Percentiles rank a stretch among this genome's conserved stretches.
Conservation (phyloP, 2,113 vertebrate species). For the Hippocampus comes region DNA sequence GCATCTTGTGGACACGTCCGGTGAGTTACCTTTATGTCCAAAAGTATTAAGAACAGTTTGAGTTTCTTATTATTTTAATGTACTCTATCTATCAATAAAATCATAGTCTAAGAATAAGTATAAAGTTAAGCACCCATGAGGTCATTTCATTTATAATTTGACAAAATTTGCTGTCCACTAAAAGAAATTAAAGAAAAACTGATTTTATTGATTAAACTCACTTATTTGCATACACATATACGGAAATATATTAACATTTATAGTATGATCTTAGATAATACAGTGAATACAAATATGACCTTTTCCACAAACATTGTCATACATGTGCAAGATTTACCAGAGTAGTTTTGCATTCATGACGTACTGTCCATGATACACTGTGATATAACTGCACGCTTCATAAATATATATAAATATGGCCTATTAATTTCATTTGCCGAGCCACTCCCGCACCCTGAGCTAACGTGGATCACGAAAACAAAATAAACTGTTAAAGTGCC, state of each 20-base stretch:
- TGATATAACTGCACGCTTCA: conserved; percentile 34
- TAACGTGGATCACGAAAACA: conserved; percentile 25
- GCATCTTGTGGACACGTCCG: background rate
- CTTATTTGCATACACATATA: conserved; percentile 66
- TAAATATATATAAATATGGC: conserved; percentile 43
- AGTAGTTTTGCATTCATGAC: conserved; percentile 55
- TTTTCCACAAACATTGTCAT: conserved; percentile 54
- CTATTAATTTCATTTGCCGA: conserved; percentile 56
- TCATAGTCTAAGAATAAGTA: too few species aligned
- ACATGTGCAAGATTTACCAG: conserved; percentile 54
- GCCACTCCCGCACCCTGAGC: conserved; percentile 55
- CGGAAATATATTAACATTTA: conserved; percentile 68
- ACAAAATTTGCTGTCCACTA: too few species aligned
- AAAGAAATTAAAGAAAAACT: conserved; percentile 41
- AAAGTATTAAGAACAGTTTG: too few species aligned
- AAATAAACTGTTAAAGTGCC: conserved; percentile 52
- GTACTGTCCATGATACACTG: conserved; percentile 40
- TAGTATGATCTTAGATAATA: conserved; percentile 52
- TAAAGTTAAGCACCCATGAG: too few species aligned
- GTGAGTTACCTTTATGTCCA: background rate
- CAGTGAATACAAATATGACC: conserved; percentile 66
- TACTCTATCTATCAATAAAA: too few species aligned
- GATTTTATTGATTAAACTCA: conserved; percentile 59
- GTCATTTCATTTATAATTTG: too few species aligned
- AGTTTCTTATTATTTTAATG: too few species aligned